Conservation (phyloP, 35 echinoderm and acorn worm genomes). For the Nesometra sesokonis region DNA sequence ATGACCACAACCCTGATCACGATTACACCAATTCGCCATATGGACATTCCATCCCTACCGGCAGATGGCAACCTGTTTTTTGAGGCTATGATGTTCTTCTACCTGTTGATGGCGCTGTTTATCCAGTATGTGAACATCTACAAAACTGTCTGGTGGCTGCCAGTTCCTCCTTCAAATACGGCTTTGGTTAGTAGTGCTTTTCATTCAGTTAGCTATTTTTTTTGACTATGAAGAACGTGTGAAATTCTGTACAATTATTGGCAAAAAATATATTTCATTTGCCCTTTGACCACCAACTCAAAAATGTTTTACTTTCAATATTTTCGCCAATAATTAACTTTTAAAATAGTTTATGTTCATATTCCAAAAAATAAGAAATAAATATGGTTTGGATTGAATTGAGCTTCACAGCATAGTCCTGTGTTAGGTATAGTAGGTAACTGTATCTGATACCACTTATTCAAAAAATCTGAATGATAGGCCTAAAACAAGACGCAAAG, state of each 20-base stretch:
- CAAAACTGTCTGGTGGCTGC: slow-evolving; percentile 87
- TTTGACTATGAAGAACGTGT: not conserved
- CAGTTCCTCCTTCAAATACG: slow-evolving; percentile 51
- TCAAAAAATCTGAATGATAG: too few relatives aligned
- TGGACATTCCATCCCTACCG: slow-evolving; percentile 64
- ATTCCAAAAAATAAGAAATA: too few relatives aligned
- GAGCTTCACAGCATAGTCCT: too few relatives aligned
- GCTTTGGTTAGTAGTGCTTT: slow-evolving; percentile 54
- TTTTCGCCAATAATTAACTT: too few relatives aligned
- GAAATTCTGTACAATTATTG: not conserved
- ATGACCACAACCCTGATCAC: slow-evolving; percentile 74
- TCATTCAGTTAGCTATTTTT: not conserved
- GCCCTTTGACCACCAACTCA: too few relatives aligned
- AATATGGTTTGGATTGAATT: too few relatives aligned
- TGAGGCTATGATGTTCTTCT: slow-evolving; percentile 63
- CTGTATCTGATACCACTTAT: too few relatives aligned
- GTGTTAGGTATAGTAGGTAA: too few relatives aligned
- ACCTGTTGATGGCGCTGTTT: slow-evolving; percentile 83
- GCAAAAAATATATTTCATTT: too few relatives aligned
- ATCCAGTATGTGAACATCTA: slow-evolving; percentile 99
- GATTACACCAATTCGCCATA: slow-evolving; percentile 82
- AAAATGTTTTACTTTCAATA: too few relatives aligned
- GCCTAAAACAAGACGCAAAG: too few relatives aligned
- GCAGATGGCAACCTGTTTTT: slow-evolving; percentile 67
- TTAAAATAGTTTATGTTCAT: too few relatives aligned